Evolutionary conservation across 2,797 vertebrate species (phyloP).

Genomic region (Brotula barbata): DNA sequence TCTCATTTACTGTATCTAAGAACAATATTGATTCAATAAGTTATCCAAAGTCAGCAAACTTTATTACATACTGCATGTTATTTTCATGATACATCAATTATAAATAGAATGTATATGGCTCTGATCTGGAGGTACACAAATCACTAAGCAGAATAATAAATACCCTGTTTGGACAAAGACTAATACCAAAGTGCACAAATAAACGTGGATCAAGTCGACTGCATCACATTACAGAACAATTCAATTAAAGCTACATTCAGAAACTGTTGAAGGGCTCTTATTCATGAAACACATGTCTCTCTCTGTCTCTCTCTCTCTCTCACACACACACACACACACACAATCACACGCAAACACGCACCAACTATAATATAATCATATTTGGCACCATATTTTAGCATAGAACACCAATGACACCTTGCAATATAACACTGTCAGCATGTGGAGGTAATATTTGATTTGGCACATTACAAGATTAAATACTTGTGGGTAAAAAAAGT

Average conservation of each 20-base stretch:
- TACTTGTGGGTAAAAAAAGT: conserved; percentile 53
- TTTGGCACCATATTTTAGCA: conserved; percentile 76
- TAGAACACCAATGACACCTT: conserved; percentile 69
- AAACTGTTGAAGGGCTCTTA: conserved; percentile 44
- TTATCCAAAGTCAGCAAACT: conserved; percentile 60
- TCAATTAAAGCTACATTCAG: conserved; percentile 72
- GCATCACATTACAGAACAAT: conserved; percentile 59
- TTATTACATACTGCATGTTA: conserved; percentile 73
- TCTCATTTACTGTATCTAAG: too few relatives aligned
- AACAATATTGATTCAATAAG: not conserved
- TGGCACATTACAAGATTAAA: conserved; percentile 68
- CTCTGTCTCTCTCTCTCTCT: not conserved
- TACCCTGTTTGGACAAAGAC: conserved; percentile 72
- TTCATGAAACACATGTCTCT: conserved; percentile 29
- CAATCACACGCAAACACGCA: conserved; percentile 23
- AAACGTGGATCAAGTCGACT: conserved; percentile 57
- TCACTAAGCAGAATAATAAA: conserved; percentile 59
- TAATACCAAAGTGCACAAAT: conserved; percentile 72
- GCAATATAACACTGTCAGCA: conserved; percentile 58
- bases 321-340: conserved; percentile 3
- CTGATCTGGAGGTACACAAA: conserved; percentile 68
- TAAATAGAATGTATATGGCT: conserved; percentile 70
- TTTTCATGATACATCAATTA: conserved; percentile 62
- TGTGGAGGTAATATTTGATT: conserved; percentile 70
- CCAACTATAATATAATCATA: conserved; percentile 56